These are phyloP conservation scores for Rhodinocichla rosea DNA, from an alignment of 2,113 vertebrate species.

Conservation along the genomic window DNA sequence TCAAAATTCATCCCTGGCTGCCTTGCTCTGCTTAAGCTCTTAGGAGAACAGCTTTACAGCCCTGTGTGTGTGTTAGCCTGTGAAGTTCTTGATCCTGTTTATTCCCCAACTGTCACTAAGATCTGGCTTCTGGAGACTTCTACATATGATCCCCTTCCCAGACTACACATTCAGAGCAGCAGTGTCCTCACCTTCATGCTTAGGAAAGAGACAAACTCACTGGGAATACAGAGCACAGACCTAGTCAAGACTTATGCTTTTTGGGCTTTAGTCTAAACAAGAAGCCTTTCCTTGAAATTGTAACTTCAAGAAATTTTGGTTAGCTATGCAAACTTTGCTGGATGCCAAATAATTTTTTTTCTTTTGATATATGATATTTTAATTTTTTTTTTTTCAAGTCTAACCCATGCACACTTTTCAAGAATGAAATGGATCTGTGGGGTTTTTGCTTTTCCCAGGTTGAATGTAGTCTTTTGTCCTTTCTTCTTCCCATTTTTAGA, in stretches of 20 bases:
- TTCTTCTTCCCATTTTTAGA: background rate
- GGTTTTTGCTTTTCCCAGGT: background rate
- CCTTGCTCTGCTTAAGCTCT: background rate
- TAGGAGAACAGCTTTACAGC: conserved; percentile 17
- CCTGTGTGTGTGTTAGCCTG: background rate
- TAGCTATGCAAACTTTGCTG: background rate
- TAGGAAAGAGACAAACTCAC: background rate
- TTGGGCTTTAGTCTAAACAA: background rate
- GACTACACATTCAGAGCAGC: background rate
- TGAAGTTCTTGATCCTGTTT: background rate
- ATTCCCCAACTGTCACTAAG: conserved; percentile 31
- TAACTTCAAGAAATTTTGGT: background rate
- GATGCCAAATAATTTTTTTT: background rate
- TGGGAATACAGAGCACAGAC: background rate
- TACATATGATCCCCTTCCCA: background rate
- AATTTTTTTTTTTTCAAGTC: background rate
- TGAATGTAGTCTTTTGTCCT: background rate
- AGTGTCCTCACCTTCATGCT: background rate
- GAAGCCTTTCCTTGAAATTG: background rate
- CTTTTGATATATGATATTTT: background rate
- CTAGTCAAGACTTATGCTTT: fast-evolving
- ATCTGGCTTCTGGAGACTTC: conserved; percentile 53
- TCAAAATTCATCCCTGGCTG: background rate
- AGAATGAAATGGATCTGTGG: background rate
- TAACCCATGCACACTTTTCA: fast-evolving